Conservation (phyloP, 2,888 invertebrate genomes). For the Dysmachus trigonus region DNA sequence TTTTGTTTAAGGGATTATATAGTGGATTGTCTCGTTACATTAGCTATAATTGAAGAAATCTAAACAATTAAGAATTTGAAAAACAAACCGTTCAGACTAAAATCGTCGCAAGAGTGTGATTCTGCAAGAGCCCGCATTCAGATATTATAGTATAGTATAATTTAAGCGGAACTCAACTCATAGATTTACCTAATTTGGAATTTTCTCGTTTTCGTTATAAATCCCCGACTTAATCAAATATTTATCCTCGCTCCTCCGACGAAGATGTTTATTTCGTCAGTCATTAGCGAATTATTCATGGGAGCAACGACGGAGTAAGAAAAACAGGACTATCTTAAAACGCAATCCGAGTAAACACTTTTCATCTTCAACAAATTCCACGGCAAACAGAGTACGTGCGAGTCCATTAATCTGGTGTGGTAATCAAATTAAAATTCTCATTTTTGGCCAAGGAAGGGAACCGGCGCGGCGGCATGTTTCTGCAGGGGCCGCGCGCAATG, state of each 20-base stretch:
- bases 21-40: neutral
- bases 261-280: neutral
- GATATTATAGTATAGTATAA: too few species aligned
- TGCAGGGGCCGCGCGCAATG: neutral
- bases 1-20: neutral
- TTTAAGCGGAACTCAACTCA: neutral
- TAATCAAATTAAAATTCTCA: constrained; percentile 39
- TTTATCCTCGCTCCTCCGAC: neutral
- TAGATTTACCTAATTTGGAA: neutral
- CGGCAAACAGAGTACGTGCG: neutral
- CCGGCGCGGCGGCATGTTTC: neutral
- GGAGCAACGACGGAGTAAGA: neutral
- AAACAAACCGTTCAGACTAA: neutral
- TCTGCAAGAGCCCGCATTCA: neutral
- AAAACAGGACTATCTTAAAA: constrained; percentile 14
- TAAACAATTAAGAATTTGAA: neutral
- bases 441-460: neutral
- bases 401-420: constrained; percentile 26
- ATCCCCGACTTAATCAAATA: neutral
- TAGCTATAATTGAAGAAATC: neutral
- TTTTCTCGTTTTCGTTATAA: neutral
- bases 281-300: neutral
- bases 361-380: constrained; percentile 29
- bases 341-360: constrained; percentile 32
- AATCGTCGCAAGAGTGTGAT: neutral